Percentiles rank a stretch among this genome's conserved stretches.
Conservation (phyloP, 2,888 invertebrate genomes). For the Rhagophthalmus giganteus region DNA sequence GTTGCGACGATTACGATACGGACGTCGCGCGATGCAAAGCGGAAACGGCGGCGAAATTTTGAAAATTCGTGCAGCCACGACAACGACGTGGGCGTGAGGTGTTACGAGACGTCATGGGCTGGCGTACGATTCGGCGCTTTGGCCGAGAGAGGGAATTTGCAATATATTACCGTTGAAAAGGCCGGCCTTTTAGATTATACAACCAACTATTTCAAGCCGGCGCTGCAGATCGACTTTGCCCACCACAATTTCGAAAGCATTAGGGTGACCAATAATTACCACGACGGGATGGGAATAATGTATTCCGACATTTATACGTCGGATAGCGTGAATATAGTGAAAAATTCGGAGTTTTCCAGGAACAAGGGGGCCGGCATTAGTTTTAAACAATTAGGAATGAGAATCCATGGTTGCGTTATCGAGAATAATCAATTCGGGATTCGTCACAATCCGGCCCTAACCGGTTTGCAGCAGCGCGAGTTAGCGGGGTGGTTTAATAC, state of each 20-base stretch:
- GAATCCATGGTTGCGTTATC: constrained; percentile 75
- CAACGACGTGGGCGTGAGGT: constrained; percentile 85
- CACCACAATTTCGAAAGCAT: constrained; percentile 82
- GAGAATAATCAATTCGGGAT: constrained; percentile 90
- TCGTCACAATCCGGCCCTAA: constrained; percentile 86
- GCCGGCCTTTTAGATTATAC: constrained; percentile 94
- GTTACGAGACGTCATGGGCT: constrained; percentile 92
- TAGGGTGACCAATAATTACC: constrained; percentile 80
- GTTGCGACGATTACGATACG: constrained; percentile 87
- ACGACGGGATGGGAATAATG: constrained; percentile 90
- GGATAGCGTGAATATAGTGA: constrained; percentile 77
- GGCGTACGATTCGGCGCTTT: constrained; percentile 88
- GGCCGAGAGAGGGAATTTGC: constrained; percentile 83
- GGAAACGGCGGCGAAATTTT: constrained; percentile 75
- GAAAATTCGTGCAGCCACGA: constrained; percentile 88
- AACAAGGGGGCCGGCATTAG: constrained; percentile 89
- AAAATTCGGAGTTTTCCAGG: constrained; percentile 80
- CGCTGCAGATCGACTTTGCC: constrained; percentile 84
- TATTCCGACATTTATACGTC: constrained; percentile 93
- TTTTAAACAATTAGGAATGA: constrained; percentile 84
- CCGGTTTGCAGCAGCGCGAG: constrained; percentile 83
- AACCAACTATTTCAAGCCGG: constrained; percentile 84
- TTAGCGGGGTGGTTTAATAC: constrained; percentile 89
- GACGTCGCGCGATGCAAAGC: constrained; percentile 87
- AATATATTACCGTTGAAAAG: constrained; percentile 85